Evolutionary conservation across 2,888 invertebrate species (phyloP).

Genomic region (Nebria salina): DNA sequence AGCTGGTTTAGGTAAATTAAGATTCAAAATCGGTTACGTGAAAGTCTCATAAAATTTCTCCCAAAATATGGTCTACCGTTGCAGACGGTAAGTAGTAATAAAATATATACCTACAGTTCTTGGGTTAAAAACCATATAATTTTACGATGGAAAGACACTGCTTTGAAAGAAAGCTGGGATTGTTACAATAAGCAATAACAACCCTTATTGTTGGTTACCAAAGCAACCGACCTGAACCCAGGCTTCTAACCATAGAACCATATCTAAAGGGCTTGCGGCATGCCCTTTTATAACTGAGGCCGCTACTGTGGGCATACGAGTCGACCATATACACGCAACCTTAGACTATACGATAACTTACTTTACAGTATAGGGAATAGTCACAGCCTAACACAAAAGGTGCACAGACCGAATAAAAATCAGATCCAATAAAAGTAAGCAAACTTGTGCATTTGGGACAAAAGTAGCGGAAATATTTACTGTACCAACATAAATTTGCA

Average conservation of each 20-base stretch:
- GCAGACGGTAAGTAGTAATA: constrained; percentile 24
- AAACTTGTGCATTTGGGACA: constrained; percentile 61
- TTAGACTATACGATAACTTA: constrained; percentile 22
- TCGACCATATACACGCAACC: constrained; percentile 8
- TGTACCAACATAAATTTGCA: constrained; percentile 60
- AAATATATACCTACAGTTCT: constrained; percentile 23
- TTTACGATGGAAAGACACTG: constrained; percentile 43
- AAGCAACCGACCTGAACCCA: constrained; percentile 29
- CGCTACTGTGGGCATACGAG: constrained; percentile 52
- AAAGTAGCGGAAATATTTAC: constrained; percentile 58
- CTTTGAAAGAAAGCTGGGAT: constrained; percentile 30
- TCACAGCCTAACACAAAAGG: constrained; percentile 46
- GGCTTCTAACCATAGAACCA: constrained; percentile 48
- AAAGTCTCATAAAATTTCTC: background rate
- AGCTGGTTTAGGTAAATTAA: background rate
- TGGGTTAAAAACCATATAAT: constrained; percentile 44
- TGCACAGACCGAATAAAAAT: constrained; percentile 58
- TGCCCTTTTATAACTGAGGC: constrained; percentile 52
- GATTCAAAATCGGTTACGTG: background rate
- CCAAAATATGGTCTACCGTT: background rate
- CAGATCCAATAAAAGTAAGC: constrained; percentile 60
- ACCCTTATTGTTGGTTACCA: constrained; percentile 40
- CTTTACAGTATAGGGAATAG: background rate
- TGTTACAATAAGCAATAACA: constrained; percentile 45
- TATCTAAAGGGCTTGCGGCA: constrained; percentile 57